phyloP scores from a whole-genome alignment of 2,113 vertebrate genomes.

The Pachycephala philippinensis region DNA sequence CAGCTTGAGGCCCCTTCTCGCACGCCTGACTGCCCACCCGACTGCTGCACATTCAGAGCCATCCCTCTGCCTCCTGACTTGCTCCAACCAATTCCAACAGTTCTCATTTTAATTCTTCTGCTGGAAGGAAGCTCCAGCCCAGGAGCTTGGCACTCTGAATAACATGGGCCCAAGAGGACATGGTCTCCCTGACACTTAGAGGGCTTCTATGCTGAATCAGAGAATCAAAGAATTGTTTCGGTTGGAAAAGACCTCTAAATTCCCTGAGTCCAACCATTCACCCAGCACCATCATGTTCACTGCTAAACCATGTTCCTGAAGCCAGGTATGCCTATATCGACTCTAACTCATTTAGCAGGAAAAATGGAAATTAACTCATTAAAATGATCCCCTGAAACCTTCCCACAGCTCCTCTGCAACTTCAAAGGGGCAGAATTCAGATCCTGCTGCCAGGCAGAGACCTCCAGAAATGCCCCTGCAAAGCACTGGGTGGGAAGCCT shows the following conservation, averaged over 20 bases:
- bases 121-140: neutral
- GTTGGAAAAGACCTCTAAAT: neutral
- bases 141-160: neutral
- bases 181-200: neutral
- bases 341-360: neutral
- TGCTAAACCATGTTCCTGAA: neutral
- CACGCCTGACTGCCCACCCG: neutral
- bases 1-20: neutral
- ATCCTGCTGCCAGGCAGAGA: neutral
- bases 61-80: neutral
- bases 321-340: accelerated
- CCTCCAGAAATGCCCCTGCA: neutral
- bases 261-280: neutral
- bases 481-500: neutral
- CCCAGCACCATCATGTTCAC: neutral
- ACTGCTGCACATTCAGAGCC: neutral
- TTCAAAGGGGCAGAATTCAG: neutral
- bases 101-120: neutral
- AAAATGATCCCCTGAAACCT: neutral
- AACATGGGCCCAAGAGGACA: neutral
- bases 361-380: neutral
- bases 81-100: neutral
- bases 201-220: neutral
- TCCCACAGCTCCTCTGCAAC: neutral
- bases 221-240: neutral